Conservation (phyloP, 2,797 vertebrate genomes). For the Etheostoma nigrum region DNA sequence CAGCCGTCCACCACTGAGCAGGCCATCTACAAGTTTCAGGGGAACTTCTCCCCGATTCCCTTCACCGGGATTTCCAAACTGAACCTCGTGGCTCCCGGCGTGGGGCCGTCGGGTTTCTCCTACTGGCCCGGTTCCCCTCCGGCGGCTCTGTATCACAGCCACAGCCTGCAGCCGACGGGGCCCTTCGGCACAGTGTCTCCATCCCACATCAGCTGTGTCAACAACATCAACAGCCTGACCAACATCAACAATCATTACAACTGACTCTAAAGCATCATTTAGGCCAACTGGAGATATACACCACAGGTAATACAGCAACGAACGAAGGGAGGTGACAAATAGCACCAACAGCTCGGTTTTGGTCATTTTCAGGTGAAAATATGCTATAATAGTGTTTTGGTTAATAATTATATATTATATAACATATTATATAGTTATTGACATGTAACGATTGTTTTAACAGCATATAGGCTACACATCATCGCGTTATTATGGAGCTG, state of each 20-base stretch:
- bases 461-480: not conserved
- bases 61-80: conserved; percentile 97
- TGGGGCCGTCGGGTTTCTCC: conserved; percentile 93
- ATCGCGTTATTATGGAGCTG: not conserved
- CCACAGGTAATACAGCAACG: not conserved
- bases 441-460: not conserved
- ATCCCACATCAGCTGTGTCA: conserved; percentile 86
- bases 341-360: not conserved
- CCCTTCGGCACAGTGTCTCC: conserved; percentile 88
- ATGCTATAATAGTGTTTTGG: not conserved
- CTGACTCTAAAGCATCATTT: conserved; percentile 74
- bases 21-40: conserved; percentile 96
- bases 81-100: conserved; percentile 93
- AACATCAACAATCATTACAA: conserved; percentile 93
- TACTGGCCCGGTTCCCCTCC: conserved; percentile 94
- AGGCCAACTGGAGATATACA: not conserved
- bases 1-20: conserved; percentile 89
- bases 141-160: conserved; percentile 89
- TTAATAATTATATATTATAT: not conserved
- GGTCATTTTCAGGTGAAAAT: not conserved
- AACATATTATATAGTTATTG: not conserved
- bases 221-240: conserved; percentile 90
- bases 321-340: not conserved
- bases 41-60: conserved; percentile 92
- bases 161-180: conserved; percentile 90